Evolutionary conservation across 2,888 invertebrate genomes (phyloP), one percentile per base, ranked within the genome.

Genomic region (Autographa pulchrina): DNA sequence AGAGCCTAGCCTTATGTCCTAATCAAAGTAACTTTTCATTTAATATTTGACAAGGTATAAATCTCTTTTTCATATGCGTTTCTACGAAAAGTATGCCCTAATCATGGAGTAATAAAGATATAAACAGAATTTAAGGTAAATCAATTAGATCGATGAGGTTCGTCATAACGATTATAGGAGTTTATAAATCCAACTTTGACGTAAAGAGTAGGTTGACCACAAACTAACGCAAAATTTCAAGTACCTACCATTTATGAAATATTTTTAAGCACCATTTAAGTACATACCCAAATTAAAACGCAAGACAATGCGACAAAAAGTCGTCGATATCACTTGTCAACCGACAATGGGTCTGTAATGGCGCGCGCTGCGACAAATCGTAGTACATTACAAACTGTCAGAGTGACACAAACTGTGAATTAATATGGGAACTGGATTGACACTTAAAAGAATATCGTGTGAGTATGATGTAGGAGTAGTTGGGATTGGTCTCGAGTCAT

Each of bases 351-450:
- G 60, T 65, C 48, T 68, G 73, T 86, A 88, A 85, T 81, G 80
- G 77, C 75, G 78, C 81, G 80, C 82, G 78, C 71, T 75, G 85
- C 88, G 90, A 94, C 91, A 92, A 94, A 94, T 94, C 81, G 92
- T 77, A 68, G 79, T 70, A 83, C 93, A 92, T 94, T 93, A 94
- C 86, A 77, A 86, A 83, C 90, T 94, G 94, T 93, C 94, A 93
- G 86, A 80, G 85, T 9, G 88, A 90, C 90, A 90, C 89, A 88
- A 86, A 89, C 86, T 85, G 85, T 88, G 89, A 93, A 94, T 94
- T 94, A 94, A 94, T 94, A 94, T 94, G 94, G 93, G 94, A 94
- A 94, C 92, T 88, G 84, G 83, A 93, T 93, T 91, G 93, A 92
- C 91, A 89, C 83, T 88, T 85, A 73, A 80, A 90, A 89, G 88